phyloP scores from a whole-genome alignment of 2,113 vertebrate species.

The Equus przewalskii region DNA sequence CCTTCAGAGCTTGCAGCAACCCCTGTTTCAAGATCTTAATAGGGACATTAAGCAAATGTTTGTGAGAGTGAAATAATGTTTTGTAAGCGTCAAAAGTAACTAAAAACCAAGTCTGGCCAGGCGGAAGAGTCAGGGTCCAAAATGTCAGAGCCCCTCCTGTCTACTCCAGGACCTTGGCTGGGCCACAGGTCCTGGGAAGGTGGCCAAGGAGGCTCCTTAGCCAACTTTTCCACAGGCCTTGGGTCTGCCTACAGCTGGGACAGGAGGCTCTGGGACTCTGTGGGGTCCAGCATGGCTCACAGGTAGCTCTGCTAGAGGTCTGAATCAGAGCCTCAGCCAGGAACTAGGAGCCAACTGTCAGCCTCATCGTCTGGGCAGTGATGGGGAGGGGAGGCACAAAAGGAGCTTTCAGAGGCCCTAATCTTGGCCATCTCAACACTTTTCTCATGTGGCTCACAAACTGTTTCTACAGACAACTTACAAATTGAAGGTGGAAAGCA shows the following conservation, averaged over 20 bases:
- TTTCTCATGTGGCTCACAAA: background rate
- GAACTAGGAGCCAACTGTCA: background rate
- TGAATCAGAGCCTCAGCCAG: background rate
- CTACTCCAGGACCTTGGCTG: background rate
- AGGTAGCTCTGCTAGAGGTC: background rate
- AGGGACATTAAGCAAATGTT: constrained; percentile 14
- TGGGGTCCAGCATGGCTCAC: background rate
- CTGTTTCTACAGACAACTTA: background rate
- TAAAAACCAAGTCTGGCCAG: background rate
- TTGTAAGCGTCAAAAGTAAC: constrained; percentile 53
- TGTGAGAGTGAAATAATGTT: constrained; percentile 30
- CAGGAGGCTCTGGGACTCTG: background rate
- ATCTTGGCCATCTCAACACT: background rate
- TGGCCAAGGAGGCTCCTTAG: background rate
- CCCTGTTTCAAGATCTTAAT: constrained; percentile 55
- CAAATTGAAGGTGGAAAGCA: background rate
- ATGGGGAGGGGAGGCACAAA: background rate
- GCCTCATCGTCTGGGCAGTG: background rate
- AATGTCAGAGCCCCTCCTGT: background rate
- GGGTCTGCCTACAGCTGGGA: background rate
- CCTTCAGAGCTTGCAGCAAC: constrained; percentile 23
- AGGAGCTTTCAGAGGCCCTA: background rate
- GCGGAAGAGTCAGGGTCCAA: background rate
- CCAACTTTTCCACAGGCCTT: background rate
- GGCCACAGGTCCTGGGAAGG: background rate